These are phyloP conservation scores for Cyprinus carpio DNA, from an alignment of 2,113 vertebrate genomes.

Conservation along the genomic window DNA sequence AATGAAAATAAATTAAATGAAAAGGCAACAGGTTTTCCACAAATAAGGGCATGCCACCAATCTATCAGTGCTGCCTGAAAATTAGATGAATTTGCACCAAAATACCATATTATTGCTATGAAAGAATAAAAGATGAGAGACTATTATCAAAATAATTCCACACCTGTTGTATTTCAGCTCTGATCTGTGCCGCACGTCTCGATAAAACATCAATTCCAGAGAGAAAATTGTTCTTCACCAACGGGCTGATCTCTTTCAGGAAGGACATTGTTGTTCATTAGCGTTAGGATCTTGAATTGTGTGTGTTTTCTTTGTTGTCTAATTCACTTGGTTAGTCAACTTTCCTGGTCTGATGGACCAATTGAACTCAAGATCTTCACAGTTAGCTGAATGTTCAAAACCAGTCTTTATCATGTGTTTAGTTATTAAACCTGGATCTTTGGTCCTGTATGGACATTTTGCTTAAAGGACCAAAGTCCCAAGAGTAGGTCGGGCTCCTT, in stretches of 20 bases:
- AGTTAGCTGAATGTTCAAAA: not conserved
- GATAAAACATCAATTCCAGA: conserved; percentile 34
- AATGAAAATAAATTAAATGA: no score
- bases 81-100: not conserved
- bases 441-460: no score
- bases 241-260: conserved; percentile 50
- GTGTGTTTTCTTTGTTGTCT: not conserved
- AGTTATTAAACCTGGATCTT: not conserved
- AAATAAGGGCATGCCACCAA: not conserved
- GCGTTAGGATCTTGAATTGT: no score
- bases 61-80: not conserved
- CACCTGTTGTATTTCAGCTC: conserved; percentile 61
- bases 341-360: not conserved
- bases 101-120: not conserved
- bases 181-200: conserved; percentile 53
- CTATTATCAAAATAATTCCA: not conserved
- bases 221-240: conserved; percentile 46
- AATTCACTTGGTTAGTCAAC: not conserved
- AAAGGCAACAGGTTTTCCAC: not conserved
- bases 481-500: no score
- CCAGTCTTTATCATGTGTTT: not conserved
- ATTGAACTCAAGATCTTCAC: not conserved
- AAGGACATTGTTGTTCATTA: conserved; percentile 45
- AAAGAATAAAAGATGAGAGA: not conserved
- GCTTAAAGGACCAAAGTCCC: not conserved